These are phyloP conservation scores for Aculops lycopersici DNA, from an alignment of 1,140 invertebrate species.

Conservation along the genomic window DNA sequence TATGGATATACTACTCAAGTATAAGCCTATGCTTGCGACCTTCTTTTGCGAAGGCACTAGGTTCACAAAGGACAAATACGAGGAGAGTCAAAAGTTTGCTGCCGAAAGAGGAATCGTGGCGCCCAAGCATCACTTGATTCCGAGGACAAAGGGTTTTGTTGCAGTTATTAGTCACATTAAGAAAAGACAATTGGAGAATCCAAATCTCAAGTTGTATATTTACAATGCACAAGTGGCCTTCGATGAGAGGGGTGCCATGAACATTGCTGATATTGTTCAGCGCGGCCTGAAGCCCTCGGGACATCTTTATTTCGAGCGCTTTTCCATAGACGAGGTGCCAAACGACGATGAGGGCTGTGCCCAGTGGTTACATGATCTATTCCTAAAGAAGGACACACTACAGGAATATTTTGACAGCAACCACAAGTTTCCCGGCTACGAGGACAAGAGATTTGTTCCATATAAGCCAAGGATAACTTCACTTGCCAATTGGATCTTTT, in stretches of 20 bases:
- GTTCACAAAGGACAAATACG: constrained; percentile 53
- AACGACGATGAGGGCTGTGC: not conserved
- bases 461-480: not conserved
- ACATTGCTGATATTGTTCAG: not conserved
- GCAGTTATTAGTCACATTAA: constrained; percentile 9
- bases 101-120: constrained; percentile 44
- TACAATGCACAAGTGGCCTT: not conserved
- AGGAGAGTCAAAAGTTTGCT: constrained; percentile 54
- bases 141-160: constrained; percentile 59
- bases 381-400: not conserved
- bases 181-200: not conserved
- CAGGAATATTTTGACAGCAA: too few species aligned
- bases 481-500: not conserved
- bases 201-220: not conserved
- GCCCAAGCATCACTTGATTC: constrained; percentile 60
- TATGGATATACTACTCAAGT: constrained; percentile 42
- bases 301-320: not conserved
- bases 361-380: not conserved
- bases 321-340: not conserved
- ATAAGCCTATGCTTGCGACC: constrained; percentile 56
- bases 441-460: not conserved
- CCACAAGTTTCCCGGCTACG: not conserved
- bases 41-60: constrained; percentile 80
- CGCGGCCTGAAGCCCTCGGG: not conserved
- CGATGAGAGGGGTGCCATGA: not conserved